Evolutionary conservation across 2,797 vertebrate genomes (phyloP).

Genomic region (Delichon dasypus): DNA sequence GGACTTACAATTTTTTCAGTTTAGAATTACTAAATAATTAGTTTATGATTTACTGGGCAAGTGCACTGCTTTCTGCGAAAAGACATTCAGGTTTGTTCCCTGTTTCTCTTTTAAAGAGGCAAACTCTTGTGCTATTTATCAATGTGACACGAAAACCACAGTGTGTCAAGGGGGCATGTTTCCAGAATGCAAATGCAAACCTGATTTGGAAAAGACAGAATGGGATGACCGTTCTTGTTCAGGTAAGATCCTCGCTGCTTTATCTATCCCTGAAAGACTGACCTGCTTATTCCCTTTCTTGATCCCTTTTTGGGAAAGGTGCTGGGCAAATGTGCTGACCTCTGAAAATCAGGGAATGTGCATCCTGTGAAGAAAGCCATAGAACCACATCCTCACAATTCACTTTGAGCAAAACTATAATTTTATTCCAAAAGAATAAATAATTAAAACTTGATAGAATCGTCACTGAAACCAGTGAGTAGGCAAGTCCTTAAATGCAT

Average conservation of each 20-base stretch:
- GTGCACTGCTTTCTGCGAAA: not conserved
- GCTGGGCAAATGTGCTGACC: not conserved
- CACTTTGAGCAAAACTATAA: not conserved
- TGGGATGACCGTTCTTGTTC: conserved; percentile 6
- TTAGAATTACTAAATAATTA: not conserved
- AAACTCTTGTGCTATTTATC: not conserved
- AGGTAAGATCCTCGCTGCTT: conserved; percentile 16
- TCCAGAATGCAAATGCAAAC: not conserved
- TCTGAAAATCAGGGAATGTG: not conserved
- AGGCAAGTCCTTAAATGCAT: not conserved
- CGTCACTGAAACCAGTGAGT: not conserved
- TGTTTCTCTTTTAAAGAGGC: not conserved
- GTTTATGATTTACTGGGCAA: not conserved
- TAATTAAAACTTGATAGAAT: not conserved
- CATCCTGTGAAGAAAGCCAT: not conserved
- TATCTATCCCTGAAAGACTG: not conserved
- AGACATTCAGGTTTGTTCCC: not conserved
- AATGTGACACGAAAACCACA: not conserved
- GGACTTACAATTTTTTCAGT: not conserved
- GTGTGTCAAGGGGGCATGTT: rapidly evolving
- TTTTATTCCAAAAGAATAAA: not conserved
- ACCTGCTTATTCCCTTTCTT: not conserved
- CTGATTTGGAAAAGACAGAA: rapidly evolving
- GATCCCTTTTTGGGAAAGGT: not conserved
- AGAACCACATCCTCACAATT: not conserved